Percentiles rank a stretch among this genome's conserved stretches.
Evolutionary conservation across 2,888 invertebrate species (phyloP).

Genomic region (Ophion costatus): DNA sequence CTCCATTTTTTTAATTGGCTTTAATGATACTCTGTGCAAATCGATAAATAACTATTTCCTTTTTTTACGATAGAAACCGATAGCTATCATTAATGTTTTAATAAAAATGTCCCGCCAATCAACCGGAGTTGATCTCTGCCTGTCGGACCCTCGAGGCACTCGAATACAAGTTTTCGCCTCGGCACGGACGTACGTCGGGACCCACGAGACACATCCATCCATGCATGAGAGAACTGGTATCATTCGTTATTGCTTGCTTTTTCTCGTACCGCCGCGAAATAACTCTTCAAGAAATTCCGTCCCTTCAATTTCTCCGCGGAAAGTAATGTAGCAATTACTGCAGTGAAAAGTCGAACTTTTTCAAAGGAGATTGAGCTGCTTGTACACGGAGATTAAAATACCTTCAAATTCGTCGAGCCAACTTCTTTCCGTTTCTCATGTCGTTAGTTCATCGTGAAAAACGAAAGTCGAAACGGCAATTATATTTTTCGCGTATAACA

Average conservation of each 20-base stretch:
- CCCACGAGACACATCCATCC: neutral
- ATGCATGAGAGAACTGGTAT: constrained; percentile 39
- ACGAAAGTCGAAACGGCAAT: neutral
- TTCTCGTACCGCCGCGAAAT: neutral
- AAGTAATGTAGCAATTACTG: neutral
- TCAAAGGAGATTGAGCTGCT: neutral
- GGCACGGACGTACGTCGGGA: neutral
- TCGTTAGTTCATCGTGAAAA: neutral
- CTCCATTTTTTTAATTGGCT: neutral
- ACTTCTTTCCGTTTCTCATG: neutral
- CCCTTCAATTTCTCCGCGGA: constrained; percentile 16
- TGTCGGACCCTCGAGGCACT: neutral
- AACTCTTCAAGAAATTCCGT: constrained; percentile 17
- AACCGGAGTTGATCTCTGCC: neutral
- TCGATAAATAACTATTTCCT: neutral
- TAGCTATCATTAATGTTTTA: neutral
- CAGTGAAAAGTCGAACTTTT: constrained; percentile 11
- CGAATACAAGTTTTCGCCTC: neutral
- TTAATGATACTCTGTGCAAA: neutral
- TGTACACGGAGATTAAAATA: neutral
- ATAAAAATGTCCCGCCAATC: neutral
- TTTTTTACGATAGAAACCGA: neutral
- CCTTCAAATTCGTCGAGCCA: neutral
- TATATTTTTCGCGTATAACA: neutral
- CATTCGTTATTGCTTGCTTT: constrained; percentile 13